These are phyloP conservation scores for Zaprionus vittiger DNA, from an alignment of 1,140 invertebrate genomes.

Conservation along the genomic window DNA sequence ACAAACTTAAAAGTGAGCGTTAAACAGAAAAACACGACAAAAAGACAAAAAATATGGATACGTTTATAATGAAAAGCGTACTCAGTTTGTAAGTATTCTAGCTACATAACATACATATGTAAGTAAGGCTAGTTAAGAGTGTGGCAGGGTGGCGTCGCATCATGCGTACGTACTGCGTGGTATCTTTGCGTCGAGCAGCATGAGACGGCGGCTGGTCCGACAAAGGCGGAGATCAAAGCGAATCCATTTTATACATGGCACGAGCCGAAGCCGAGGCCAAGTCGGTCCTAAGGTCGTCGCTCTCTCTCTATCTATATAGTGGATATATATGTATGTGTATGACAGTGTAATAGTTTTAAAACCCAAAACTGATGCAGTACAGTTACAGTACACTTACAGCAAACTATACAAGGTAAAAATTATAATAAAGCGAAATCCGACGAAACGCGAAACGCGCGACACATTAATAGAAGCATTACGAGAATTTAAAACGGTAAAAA, in stretches of 20 bases:
- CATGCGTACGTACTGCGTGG: neutral
- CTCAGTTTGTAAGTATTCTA: conserved; percentile 80
- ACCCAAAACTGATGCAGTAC: conserved; percentile 67
- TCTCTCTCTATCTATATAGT: conserved; percentile 41
- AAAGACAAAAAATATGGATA: conserved; percentile 63
- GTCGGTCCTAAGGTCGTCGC: neutral
- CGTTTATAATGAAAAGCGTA: conserved; percentile 69
- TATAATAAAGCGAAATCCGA: conserved; percentile 62
- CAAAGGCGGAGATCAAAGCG: neutral
- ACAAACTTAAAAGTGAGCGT: conserved; percentile 27
- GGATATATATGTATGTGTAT: conserved; percentile 34
- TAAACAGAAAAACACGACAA: conserved; percentile 40
- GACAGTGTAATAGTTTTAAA: conserved; percentile 44
- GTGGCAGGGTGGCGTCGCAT: conserved; percentile 36
- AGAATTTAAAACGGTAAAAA: conserved; percentile 65
- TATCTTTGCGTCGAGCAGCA: neutral
- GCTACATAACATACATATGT: conserved; percentile 46
- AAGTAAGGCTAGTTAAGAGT: conserved; percentile 74
- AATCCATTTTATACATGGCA: neutral
- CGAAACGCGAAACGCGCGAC: conserved; percentile 23
- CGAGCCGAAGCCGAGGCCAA: neutral
- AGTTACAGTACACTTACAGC: conserved; percentile 69
- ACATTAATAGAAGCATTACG: conserved; percentile 73
- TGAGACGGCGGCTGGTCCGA: neutral
- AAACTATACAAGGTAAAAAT: conserved; percentile 82